Base-by-base conservation (phyloP, 1,140 invertebrate species). In the Lordiphosa clarofinis region DNA sequence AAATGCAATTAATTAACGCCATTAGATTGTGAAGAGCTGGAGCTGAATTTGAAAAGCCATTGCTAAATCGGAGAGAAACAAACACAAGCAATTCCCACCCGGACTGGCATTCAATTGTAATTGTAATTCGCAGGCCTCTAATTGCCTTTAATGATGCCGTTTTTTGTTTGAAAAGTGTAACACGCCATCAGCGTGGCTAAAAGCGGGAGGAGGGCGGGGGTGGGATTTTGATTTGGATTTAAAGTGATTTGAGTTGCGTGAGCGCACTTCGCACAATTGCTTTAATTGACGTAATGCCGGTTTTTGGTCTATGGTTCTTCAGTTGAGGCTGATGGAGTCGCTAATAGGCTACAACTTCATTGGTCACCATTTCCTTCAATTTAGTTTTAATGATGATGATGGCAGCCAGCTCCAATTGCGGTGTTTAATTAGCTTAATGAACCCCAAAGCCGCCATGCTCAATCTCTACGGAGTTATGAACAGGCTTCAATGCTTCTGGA, bases 351-450 rank as follows among this genome's bases (percentile, higher is more conserved):
- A 84, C 78, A 84, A 84, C 78, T 84, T 84, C 67, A 84, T 84
- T 84, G 78, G 67, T 50, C 76, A 67, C 21, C 43, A 15, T 24
- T 53, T 44, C 40, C 35, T 61, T 78, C 75, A 81, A 71, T 75
- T 81, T 50, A 47, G 48, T 65, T 79, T 79, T 79, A 79, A 74
- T 79, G 76, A 82, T 71, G 75, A 81, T 79, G 71, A 43, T 37
- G 33, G n/a, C 19, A 39, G 33, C 33, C 57, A 65, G 56, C 75
- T 68, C 63, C 68, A 82, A 84, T 68, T 68, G 72, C 39, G 63
- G 63, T 67, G 63, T 73, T 76, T 82, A 82, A 82, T 82, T 84
- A 82, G 76, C 76, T 70, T 84, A 84, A 84, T 84, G 78, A 84
- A 76, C 46, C 69, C 64, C 71, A 74, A 68, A 40, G 48, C 55